phyloP scores from a whole-genome alignment of 2,888 invertebrate species.

The Cacoxenus indagator region DNA sequence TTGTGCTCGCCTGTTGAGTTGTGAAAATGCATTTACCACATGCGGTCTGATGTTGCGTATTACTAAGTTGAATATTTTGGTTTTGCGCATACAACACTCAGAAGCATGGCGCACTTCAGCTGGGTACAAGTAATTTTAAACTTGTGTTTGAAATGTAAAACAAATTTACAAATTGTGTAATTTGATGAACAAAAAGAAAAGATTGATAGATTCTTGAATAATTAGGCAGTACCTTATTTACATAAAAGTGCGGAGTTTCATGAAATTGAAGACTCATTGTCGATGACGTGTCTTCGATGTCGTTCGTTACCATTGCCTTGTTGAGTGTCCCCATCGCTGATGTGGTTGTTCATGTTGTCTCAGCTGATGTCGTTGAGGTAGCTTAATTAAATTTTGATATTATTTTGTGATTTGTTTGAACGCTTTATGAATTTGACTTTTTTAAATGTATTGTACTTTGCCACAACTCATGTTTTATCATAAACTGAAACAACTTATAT shows the following conservation, averaged over 20 bases:
- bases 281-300: neutral
- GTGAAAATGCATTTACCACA: conserved; percentile 14
- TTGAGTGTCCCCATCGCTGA: conserved; percentile 11
- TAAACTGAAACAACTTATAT: conserved; percentile 28
- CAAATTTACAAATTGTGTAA: conserved; percentile 52
- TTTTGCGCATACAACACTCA: neutral
- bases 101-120: too few species aligned
- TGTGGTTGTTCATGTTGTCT: neutral
- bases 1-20: neutral
- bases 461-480: neutral
- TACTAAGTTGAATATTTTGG: neutral
- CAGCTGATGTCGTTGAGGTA: neutral
- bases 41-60: neutral
- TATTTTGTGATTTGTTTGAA: conserved; percentile 29
- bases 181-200: conserved; percentile 24
- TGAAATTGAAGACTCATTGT: conserved; percentile 2
- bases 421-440: neutral
- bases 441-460: neutral
- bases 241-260: conserved; percentile 3
- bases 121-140: neutral
- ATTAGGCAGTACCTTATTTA: conserved; percentile 36
- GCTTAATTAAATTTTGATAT: conserved; percentile 46
- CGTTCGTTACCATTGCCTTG: conserved; percentile 12
- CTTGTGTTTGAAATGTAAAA: conserved; percentile 18
- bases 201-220: conserved; percentile 59